phyloP scores from a whole-genome alignment of 2,797 vertebrate genomes.

The Poecilia velifera region DNA sequence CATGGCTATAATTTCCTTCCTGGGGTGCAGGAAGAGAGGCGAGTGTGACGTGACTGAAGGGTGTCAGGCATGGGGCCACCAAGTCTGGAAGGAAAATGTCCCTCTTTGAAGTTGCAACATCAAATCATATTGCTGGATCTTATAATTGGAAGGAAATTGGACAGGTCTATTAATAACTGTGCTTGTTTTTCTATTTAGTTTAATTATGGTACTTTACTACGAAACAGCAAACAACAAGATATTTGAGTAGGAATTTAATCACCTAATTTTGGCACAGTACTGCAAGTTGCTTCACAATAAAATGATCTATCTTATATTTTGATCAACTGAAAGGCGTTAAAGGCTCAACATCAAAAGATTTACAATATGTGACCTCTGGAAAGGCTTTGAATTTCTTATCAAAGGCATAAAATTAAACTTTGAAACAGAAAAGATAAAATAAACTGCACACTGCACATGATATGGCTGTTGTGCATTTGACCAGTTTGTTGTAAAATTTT shows the following conservation, averaged over 20 bases:
- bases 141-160: constrained; percentile 24
- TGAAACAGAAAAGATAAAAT: constrained; percentile 54
- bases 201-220: constrained; percentile 11
- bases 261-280: not conserved
- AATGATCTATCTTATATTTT: constrained; percentile 28
- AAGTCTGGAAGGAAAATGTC: constrained; percentile 63
- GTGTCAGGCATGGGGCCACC: constrained; percentile 61
- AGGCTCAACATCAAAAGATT: constrained; percentile 49
- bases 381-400: constrained; percentile 56
- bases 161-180: constrained; percentile 30
- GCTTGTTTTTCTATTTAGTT: constrained; percentile 14
- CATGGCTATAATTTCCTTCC: constrained; percentile 76
- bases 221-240: constrained; percentile 11
- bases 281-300: constrained; percentile 19
- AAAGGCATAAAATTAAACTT: constrained; percentile 49
- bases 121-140: constrained; percentile 41
- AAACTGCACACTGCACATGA: constrained; percentile 31
- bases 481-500: constrained; percentile 24
- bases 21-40: constrained; percentile 69
- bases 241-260: not conserved
- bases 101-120: constrained; percentile 58
- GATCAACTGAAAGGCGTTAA: constrained; percentile 28
- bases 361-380: constrained; percentile 51
- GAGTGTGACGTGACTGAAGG: constrained; percentile 71
- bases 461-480: constrained; percentile 32